Percentiles rank a stretch among this genome's conserved stretches.
These are phyloP conservation scores for Lepus townsendii DNA, from an alignment of 2,797 vertebrate genomes.

Conservation along the genomic window DNA sequence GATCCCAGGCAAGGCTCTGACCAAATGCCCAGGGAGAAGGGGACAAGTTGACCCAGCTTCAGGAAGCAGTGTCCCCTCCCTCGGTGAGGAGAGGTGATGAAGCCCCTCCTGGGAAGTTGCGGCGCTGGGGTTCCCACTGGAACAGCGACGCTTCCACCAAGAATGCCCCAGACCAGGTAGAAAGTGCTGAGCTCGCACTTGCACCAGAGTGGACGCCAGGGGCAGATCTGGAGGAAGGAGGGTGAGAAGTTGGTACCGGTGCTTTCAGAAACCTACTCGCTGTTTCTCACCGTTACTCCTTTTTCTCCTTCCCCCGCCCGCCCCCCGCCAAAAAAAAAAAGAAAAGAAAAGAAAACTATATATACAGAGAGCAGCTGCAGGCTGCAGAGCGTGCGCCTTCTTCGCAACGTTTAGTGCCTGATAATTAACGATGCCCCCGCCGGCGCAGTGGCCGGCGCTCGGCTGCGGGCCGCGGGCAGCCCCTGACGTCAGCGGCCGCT, in stretches of 20 bases:
- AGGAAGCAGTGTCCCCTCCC: not conserved
- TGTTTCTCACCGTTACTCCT: not conserved
- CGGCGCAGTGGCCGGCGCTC: not conserved
- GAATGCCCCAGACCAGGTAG: constrained; percentile 10
- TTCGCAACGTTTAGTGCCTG: constrained; percentile 7
- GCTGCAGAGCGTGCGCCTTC: constrained; percentile 32
- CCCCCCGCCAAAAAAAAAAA: not conserved
- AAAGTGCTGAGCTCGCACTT: not conserved
- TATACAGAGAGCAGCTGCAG: too few relatives aligned
- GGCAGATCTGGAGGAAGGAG: not conserved
- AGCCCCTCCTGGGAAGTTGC: not conserved
- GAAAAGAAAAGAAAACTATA: not conserved
- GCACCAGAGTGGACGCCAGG: not conserved
- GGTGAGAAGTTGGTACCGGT: not conserved
- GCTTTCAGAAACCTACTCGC: constrained; percentile 25
- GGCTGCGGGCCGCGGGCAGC: not conserved
- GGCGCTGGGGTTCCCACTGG: not conserved
- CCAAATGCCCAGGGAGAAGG: not conserved
- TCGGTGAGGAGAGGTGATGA: not conserved
- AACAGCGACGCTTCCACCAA: not conserved
- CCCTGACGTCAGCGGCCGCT: constrained; percentile 73
- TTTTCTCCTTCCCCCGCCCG: not conserved
- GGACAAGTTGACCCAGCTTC: not conserved
- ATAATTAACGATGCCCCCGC: constrained; percentile 30
- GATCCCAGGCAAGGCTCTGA: not conserved